Evolutionary conservation across 2,113 vertebrate genomes (phyloP).

Genomic region (Ageneiosus marmoratus): DNA sequence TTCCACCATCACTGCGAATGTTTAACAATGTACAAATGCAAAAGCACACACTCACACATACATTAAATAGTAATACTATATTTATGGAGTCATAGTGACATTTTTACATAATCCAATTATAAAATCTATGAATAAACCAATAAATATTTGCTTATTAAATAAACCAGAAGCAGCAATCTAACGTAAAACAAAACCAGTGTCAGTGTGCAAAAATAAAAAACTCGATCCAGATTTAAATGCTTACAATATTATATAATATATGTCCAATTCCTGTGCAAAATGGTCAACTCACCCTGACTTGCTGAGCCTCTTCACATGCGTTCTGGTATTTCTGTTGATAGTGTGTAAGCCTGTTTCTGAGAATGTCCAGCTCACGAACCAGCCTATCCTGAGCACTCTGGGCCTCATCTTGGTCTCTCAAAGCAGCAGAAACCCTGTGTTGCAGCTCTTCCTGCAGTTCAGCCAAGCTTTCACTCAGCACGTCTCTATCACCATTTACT

Average conservation of each 20-base stretch:
- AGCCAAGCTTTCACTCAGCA: slow-evolving; percentile 73
- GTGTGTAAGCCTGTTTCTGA: slow-evolving; percentile 70
- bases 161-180: not conserved
- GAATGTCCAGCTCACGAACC: slow-evolving; percentile 69
- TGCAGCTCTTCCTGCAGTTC: slow-evolving; percentile 74
- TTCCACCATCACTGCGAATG: too few species aligned
- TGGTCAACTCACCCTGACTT: slow-evolving; percentile 58
- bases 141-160: too few species aligned
- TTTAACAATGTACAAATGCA: too few species aligned
- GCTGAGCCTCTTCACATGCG: slow-evolving; percentile 67
- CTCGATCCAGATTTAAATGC: not conserved
- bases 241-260: not conserved
- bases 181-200: not conserved
- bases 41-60: too few species aligned
- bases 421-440: slow-evolving; percentile 66
- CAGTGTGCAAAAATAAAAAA: not conserved
- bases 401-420: slow-evolving; percentile 72
- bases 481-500: slow-evolving; percentile 63
- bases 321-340: slow-evolving; percentile 72
- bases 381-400: slow-evolving; percentile 66
- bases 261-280: not conserved
- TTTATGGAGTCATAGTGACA: too few species aligned
- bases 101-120: too few species aligned
- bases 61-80: too few species aligned
- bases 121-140: too few species aligned